Conservation (phyloP, 2,888 invertebrate genomes). For the Synanthedon myopaeformis region DNA sequence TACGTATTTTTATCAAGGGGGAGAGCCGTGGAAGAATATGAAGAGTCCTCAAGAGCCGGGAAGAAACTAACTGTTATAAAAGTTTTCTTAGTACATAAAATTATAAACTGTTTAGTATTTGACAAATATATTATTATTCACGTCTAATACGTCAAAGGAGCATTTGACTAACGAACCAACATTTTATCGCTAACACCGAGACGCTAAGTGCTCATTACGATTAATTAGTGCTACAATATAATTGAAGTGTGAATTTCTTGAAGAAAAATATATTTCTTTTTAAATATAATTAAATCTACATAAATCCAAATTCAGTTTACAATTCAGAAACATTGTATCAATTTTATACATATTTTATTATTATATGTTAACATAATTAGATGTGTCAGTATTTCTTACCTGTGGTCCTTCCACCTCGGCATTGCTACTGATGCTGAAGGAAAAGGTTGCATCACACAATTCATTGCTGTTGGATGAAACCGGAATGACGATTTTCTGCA, state of each 20-base stretch:
- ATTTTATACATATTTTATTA: no score
- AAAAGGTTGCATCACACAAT: slow-evolving; percentile 71
- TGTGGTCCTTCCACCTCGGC: slow-evolving; percentile 85
- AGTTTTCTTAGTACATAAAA: no score
- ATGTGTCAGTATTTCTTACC: slow-evolving; percentile 25
- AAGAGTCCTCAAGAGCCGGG: slow-evolving; percentile 13
- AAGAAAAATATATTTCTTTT: no score
- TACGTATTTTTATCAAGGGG: slow-evolving; percentile 16
- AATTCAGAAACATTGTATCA: no score
- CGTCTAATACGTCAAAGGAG: neutral
- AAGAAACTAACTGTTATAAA: no score
- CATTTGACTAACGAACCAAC: neutral
- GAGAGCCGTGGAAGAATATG: slow-evolving; percentile 38
- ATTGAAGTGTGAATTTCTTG: no score
- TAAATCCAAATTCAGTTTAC: no score
- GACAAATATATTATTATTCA: no score
- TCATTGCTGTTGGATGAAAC: slow-evolving; percentile 71
- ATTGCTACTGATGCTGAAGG: slow-evolving; percentile 84
- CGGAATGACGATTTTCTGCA: slow-evolving; percentile 83
- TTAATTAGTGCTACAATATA: no score
- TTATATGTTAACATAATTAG: neutral
- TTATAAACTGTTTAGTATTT: no score
- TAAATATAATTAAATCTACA: no score
- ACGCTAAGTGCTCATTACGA: no score
- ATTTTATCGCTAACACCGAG: neutral